phyloP scores from a whole-genome alignment of 2,888 invertebrate genomes.

The Aphodius sticticus region DNA sequence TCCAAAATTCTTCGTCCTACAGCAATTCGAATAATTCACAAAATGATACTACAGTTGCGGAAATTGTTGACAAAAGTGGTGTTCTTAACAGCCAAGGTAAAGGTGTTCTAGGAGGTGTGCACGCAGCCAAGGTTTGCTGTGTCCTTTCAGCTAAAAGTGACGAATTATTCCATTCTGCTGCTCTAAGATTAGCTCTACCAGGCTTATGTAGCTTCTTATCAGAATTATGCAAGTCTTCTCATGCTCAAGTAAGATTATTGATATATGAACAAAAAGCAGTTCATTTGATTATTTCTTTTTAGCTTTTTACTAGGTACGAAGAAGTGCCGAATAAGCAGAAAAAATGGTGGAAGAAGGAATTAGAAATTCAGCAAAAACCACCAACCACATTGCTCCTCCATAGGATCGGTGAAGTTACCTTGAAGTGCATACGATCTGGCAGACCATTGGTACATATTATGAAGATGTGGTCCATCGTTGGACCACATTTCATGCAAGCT shows the following conservation, averaged over 20 bases:
- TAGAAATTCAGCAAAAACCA: constrained; percentile 58
- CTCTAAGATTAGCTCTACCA: constrained; percentile 84
- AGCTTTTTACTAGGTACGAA: constrained; percentile 58
- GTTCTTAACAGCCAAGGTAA: constrained; percentile 58
- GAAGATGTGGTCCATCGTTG: constrained; percentile 91
- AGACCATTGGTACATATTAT: constrained; percentile 90
- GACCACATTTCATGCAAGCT: constrained; percentile 94
- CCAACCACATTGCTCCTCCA: constrained; percentile 74
- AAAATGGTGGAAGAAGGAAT: constrained; percentile 59
- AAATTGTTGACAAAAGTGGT: constrained; percentile 71
- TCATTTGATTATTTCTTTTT: constrained; percentile 33
- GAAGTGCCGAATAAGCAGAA: constrained; percentile 60
- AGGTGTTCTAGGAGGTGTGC: constrained; percentile 75
- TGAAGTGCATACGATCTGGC: constrained; percentile 86
- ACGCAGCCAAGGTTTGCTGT: constrained; percentile 89
- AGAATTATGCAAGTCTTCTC: constrained; percentile 86
- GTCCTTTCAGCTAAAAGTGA: constrained; percentile 90
- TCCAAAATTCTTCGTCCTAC: constrained; percentile 64
- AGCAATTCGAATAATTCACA: constrained; percentile 58
- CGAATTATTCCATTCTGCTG: constrained; percentile 88
- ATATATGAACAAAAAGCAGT: neutral
- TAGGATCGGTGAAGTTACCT: constrained; percentile 86
- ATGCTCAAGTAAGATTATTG: constrained; percentile 69
- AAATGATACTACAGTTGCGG: constrained; percentile 75
- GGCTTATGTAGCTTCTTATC: constrained; percentile 84